phyloP scores from a whole-genome alignment of 1,140 invertebrate species.

The Heliothis subflexa region DNA sequence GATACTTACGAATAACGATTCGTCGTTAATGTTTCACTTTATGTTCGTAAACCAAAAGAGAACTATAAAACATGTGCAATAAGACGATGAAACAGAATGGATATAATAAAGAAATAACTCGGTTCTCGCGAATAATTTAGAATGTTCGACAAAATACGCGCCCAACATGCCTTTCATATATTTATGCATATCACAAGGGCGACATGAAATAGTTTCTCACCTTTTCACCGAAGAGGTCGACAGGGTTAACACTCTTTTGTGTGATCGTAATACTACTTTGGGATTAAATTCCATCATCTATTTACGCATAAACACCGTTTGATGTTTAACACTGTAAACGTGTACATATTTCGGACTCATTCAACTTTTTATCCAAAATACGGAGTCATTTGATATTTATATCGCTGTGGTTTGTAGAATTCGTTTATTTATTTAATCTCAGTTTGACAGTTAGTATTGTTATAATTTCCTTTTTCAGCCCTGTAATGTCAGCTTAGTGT shows the following conservation, averaged over 20 bases:
- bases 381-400: not conserved
- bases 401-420: not conserved
- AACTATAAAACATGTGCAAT: conserved; percentile 73
- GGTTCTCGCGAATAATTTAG: conserved; percentile 71
- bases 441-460: not conserved
- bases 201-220: conserved; percentile 29
- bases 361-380: conserved; percentile 18
- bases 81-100: conserved; percentile 67
- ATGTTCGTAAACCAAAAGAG: conserved; percentile 54
- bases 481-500: no score
- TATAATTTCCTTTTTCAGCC: no score
- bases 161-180: conserved; percentile 31
- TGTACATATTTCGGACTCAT: conserved; percentile 14
- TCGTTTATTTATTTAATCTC: conserved; percentile 21
- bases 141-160: conserved; percentile 55
- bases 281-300: conserved; percentile 10
- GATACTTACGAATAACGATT: conserved; percentile 15
- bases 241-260: conserved; percentile 6
- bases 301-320: conserved; percentile 2
- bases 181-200: conserved; percentile 25
- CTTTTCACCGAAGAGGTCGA: conserved; percentile 19
- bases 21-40: conserved; percentile 38
- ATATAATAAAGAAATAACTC: conserved; percentile 76
- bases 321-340: not conserved
- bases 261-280: conserved; percentile 11